Conservation (phyloP, 2,797 vertebrate genomes). For the Anolis apletophallus region DNA sequence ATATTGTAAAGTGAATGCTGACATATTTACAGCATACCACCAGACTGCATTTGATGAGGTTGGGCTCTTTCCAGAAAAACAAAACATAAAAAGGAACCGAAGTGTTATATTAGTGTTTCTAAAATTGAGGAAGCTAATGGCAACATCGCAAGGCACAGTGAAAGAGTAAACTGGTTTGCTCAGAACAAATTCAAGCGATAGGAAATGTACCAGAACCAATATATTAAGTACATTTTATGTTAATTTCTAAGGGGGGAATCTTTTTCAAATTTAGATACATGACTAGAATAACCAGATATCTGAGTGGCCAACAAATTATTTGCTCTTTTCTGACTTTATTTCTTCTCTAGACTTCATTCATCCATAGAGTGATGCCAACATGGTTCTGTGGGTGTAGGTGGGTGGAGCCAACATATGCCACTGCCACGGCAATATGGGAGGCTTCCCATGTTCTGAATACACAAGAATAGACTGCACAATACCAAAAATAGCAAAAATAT, state of each 20-base stretch:
- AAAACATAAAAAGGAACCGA: slow-evolving; percentile 63
- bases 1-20: slow-evolving; percentile 68
- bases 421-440: no score
- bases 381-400: no score
- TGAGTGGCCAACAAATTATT: not conserved
- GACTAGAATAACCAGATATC: not conserved
- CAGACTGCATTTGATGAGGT: slow-evolving; percentile 65
- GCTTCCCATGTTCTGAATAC: no score
- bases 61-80: slow-evolving; percentile 67
- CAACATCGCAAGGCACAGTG: slow-evolving; percentile 37
- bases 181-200: slow-evolving; percentile 7
- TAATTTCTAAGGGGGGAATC: not conserved
- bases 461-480: no score
- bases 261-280: not conserved
- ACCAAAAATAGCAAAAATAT: no score
- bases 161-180: slow-evolving; percentile 11
- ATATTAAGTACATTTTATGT: not conserved
- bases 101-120: slow-evolving; percentile 51
- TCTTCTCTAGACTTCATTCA: not conserved
- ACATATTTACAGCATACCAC: slow-evolving; percentile 68
- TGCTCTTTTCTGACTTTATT: no score
- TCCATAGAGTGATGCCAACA: no score
- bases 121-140: slow-evolving; percentile 39
- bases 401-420: no score
- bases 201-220: not conserved